Evolutionary conservation across 1,140 invertebrate species (phyloP), one percentile per base, ranked within the genome.

Genomic region (Saccostrea glomerata): DNA sequence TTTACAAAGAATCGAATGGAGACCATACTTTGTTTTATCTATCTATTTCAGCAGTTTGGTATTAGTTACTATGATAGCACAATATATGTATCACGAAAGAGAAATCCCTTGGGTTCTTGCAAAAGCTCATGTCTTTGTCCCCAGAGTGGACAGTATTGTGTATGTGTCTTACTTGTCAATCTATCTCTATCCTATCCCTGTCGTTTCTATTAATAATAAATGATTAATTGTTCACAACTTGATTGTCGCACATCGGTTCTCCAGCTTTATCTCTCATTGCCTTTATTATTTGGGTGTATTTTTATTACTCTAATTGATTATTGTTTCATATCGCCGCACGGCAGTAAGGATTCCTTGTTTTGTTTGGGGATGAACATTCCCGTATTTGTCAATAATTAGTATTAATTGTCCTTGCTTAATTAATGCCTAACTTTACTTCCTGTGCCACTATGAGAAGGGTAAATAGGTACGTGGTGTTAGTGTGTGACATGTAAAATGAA

Each of bases 291-390:
- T 66, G 25, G 70, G 70, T 15, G 13, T 25, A 77, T 77, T 30
- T 73, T 77, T 77, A 77, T 77, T 77, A 77, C 70, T 15, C 70
- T 77, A 77, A 77, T 77, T 77, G 70, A 77, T 30, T 77, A 77
- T 77, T 77, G 70, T 77, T 77, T 77, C 25, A 77, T 77, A 77
- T 77, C 70, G 15, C 70, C 25, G 70, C 70, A 36, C 70, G 23
- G 15, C 30, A 77, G 25, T 25, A 77, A 36, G 25, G 70, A 77
- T 36, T 36, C 15, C 25, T 6, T 77, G 25, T 13, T 30, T 77
- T 77, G 70, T 77, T 77, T 15, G 30, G 25, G 70, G 70, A 77
- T 30, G 25, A 77, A 36, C 23, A 77, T 77, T 30, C 23, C 11
- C 5, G 30, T 13, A 30, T 77, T 77, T 77, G 23, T 15, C 25